Percentiles rank a stretch among this genome's conserved stretches.
phyloP scores from a whole-genome alignment of 1,140 invertebrate genomes.

The Ylistrum balloti region DNA sequence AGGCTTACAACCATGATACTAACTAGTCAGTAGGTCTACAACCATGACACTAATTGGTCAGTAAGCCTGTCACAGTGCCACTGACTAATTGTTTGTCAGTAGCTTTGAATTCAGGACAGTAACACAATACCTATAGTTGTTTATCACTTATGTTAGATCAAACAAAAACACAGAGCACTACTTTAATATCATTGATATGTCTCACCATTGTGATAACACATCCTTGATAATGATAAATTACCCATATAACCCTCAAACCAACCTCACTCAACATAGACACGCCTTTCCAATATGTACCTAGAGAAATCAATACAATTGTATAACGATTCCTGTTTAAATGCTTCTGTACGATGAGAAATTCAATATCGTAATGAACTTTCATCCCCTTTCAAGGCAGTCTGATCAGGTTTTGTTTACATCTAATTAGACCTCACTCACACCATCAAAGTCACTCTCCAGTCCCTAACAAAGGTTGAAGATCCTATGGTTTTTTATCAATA shows the following conservation, averaged over 20 bases:
- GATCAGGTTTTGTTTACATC: background rate
- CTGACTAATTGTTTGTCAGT: no score
- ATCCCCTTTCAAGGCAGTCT: background rate
- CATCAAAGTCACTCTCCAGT: background rate
- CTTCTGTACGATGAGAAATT: background rate
- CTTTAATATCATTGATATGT: no score
- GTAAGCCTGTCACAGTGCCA: no score
- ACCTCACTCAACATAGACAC: background rate
- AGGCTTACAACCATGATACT: no score
- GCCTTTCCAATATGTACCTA: background rate
- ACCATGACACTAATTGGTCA: no score
- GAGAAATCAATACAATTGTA: background rate
- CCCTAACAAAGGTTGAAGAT: background rate
- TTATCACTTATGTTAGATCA: no score
- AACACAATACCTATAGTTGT: no score
- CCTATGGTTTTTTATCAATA: background rate
- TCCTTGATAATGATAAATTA: no score
- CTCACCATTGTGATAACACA: no score
- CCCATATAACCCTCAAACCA: background rate
- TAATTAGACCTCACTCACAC: background rate
- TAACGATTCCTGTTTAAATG: background rate
- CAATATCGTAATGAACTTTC: conserved; percentile 15
- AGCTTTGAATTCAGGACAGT: no score
- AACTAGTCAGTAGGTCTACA: no score
- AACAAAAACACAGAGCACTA: no score